A percentile compares a stretch with the other conserved stretches of the same genome.
Conservation (phyloP, 2,113 vertebrate species). For the Lagopus leucura region DNA sequence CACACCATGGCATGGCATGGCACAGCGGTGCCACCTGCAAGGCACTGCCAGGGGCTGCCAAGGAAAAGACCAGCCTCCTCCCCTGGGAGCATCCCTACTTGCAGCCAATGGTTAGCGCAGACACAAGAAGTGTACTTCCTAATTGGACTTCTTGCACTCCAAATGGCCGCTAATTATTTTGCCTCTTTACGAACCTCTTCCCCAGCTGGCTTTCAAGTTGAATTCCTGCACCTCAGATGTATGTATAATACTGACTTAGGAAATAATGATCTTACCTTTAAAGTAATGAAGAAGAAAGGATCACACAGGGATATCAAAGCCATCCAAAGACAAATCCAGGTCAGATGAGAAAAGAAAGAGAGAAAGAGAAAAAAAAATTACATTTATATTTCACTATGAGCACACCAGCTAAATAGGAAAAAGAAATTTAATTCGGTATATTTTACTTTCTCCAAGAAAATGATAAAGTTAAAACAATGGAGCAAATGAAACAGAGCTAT, state of each 20-base stretch:
- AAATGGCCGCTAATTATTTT: background rate
- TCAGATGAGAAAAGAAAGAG: background rate
- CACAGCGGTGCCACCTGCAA: background rate
- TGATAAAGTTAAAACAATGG: background rate
- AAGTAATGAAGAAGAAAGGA: background rate
- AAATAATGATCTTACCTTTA: constrained; percentile 65
- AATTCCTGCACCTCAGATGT: background rate
- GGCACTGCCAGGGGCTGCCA: rapidly evolving
- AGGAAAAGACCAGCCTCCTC: background rate
- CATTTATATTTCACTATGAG: background rate
- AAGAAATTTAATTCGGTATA: constrained; percentile 2
- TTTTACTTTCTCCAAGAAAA: constrained; percentile 7
- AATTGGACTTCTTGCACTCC: background rate
- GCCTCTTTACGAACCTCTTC: background rate
- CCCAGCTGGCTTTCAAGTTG: background rate
- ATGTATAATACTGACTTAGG: background rate
- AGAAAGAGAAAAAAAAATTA: constrained; percentile 20
- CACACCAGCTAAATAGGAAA: background rate
- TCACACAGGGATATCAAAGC: constrained; percentile 38
- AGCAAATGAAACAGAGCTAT: background rate
- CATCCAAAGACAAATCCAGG: constrained; percentile 52
- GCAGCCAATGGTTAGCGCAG: background rate
- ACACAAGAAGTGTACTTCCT: background rate
- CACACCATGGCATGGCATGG: background rate
- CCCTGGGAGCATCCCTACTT: background rate